These are phyloP conservation scores for Penelope pileata DNA, from an alignment of 2,113 vertebrate genomes.

Conservation along the genomic window DNA sequence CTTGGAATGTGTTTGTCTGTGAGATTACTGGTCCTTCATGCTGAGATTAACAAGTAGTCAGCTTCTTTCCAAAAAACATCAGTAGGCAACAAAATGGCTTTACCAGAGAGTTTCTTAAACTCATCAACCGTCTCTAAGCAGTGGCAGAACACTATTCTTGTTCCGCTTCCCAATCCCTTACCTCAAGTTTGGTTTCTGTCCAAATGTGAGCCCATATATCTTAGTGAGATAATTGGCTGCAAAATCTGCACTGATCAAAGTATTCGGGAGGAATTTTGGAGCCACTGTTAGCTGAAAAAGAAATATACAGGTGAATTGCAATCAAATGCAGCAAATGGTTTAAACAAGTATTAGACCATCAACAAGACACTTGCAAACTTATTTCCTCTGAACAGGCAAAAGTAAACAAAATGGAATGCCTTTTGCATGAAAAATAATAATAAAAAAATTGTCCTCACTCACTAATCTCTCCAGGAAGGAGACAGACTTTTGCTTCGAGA, in stretches of 20 bases:
- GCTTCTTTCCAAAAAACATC: conserved; percentile 33
- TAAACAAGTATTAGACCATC: background rate
- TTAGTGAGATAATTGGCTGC: conserved; percentile 94
- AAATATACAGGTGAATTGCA: background rate
- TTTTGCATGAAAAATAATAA: background rate
- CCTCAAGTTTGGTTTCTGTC: conserved; percentile 93
- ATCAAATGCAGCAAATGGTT: background rate
- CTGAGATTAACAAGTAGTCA: conserved; percentile 15
- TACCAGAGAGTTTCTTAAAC: conserved; percentile 24
- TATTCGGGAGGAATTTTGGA: conserved; percentile 88
- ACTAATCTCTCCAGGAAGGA: conserved; percentile 57
- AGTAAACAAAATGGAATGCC: background rate
- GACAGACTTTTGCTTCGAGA: conserved; percentile 38
- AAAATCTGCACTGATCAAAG: conserved; percentile 94
- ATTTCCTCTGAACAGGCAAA: conserved; percentile 11
- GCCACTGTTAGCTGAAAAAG: conserved; percentile 88
- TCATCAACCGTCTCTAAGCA: background rate
- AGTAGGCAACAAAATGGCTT: conserved; percentile 1
- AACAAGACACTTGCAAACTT: conserved; percentile 22
- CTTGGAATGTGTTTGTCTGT: background rate
- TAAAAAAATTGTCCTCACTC: conserved; percentile 38
- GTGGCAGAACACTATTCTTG: background rate
- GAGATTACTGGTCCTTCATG: background rate
- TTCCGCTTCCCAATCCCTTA: conserved; percentile 68
- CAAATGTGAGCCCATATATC: conserved; percentile 94